A percentile compares a stretch with the other conserved stretches of the same genome.
phyloP scores from a whole-genome alignment of 1,140 invertebrate genomes.

The Drosophila obscura region DNA sequence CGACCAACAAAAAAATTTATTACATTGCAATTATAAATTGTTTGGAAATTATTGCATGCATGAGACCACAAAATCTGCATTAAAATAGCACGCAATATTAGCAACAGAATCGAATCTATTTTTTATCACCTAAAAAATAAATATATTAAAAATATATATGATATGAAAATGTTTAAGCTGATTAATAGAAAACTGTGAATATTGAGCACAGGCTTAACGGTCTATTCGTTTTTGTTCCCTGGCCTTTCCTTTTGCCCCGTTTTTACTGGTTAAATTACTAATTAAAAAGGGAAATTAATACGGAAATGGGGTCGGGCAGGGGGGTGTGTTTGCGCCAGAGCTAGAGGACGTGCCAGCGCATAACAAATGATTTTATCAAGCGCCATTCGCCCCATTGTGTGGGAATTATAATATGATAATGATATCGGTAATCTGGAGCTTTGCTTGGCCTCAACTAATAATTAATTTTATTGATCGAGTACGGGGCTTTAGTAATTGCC shows the following conservation, averaged over 20 bases:
- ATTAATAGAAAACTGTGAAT: conserved; percentile 59
- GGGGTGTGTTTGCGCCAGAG: neutral
- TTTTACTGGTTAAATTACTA: conserved; percentile 50
- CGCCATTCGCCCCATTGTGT: conserved; percentile 11
- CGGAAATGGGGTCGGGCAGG: neutral
- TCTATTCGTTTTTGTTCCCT: too few relatives aligned
- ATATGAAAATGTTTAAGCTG: conserved; percentile 51
- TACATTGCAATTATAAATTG: conserved; percentile 66
- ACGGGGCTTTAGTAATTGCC: conserved; percentile 27
- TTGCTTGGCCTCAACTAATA: conserved; percentile 55
- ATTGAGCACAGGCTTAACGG: conserved; percentile 51
- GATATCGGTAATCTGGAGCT: conserved; percentile 32
- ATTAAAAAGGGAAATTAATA: conserved; percentile 61
- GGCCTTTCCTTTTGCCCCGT: neutral
- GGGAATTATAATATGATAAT: conserved; percentile 60
- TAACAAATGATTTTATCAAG: conserved; percentile 31
- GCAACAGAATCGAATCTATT: conserved; percentile 39
- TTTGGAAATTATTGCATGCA: conserved; percentile 71
- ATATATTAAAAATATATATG: neutral
- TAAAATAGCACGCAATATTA: conserved; percentile 64
- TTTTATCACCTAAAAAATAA: conserved; percentile 12
- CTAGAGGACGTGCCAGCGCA: conserved; percentile 35
- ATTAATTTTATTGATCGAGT: conserved; percentile 68
- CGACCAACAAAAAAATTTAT: conserved; percentile 25
- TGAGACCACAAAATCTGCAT: conserved; percentile 73